These are phyloP conservation scores for Agapornis roseicollis DNA, from an alignment of 2,113 vertebrate species.

Conservation along the genomic window DNA sequence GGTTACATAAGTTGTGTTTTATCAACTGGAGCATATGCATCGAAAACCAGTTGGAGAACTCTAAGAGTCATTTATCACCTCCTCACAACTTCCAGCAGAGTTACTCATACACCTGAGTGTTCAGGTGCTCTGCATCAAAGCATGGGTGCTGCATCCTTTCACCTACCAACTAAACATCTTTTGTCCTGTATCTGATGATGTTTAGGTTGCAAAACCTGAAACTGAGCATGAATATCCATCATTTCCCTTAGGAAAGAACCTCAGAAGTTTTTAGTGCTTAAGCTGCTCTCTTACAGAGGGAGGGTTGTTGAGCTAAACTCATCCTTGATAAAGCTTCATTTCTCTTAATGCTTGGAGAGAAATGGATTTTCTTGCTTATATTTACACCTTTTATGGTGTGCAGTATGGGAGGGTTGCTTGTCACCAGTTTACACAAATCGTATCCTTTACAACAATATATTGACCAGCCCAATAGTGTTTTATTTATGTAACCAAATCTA, in stretches of 20 bases:
- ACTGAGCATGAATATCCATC: not conserved
- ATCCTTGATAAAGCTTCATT: not conserved
- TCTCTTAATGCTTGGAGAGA: not conserved
- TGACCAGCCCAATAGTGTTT: not conserved
- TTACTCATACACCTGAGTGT: constrained; percentile 33
- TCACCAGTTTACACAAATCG: not conserved
- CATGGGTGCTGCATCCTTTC: not conserved
- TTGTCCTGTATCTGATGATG: not conserved
- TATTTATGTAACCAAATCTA: not conserved
- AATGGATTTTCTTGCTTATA: not conserved
- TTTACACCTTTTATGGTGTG: not conserved
- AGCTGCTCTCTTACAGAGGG: not conserved
- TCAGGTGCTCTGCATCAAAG: constrained; percentile 28
- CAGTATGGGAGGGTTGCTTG: not conserved
- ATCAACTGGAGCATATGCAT: not conserved
- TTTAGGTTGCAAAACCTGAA: not conserved
- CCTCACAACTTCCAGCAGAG: constrained; percentile 35
- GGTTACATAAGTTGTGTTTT: constrained; percentile 52
- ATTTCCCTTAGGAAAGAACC: not conserved
- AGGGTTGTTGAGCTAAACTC: not conserved
- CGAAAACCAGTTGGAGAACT: constrained; percentile 44
- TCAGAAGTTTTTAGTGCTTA: not conserved
- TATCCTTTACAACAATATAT: not conserved
- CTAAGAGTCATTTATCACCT: constrained; percentile 11
- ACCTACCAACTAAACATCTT: not conserved